These are phyloP conservation scores for Cantharis rufa DNA, from an alignment of 2,888 invertebrate genomes.

Conservation along the genomic window DNA sequence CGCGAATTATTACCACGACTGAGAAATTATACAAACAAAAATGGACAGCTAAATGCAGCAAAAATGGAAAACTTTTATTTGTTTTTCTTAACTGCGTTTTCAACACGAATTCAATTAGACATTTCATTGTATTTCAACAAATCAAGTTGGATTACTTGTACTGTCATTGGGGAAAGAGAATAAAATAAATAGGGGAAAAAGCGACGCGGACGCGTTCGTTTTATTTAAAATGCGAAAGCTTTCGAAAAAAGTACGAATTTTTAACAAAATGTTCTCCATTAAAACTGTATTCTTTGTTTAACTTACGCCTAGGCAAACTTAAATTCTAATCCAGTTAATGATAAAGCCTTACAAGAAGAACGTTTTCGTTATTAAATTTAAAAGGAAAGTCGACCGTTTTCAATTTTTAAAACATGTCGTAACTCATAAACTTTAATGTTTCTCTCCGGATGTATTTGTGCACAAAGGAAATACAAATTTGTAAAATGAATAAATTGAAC, in stretches of 20 bases:
- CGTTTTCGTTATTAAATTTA: background rate
- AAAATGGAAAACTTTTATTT: slow-evolving; percentile 1
- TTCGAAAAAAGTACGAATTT: background rate
- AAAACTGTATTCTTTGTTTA: background rate
- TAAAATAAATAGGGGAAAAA: slow-evolving; percentile 22
- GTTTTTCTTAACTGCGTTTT: slow-evolving; percentile 6
- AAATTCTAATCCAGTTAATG: background rate
- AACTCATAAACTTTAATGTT: slow-evolving; percentile 16
- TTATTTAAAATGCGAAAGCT: background rate
- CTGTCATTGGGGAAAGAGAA: slow-evolving; percentile 5
- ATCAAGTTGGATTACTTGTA: slow-evolving; percentile 23
- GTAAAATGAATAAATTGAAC: slow-evolving; percentile 3
- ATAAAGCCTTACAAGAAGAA: background rate
- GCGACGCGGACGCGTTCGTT: slow-evolving; percentile 1
- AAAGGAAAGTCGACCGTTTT: slow-evolving; percentile 16
- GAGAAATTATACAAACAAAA: background rate
- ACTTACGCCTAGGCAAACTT: background rate
- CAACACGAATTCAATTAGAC: slow-evolving; percentile 25
- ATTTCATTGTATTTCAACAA: slow-evolving; percentile 17
- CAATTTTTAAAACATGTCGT: slow-evolving; percentile 19
- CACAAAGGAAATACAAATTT: slow-evolving; percentile 25
- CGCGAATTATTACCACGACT: background rate
- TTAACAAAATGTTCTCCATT: background rate
- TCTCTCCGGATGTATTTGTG: slow-evolving; percentile 13
- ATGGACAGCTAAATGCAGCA: background rate